These are phyloP conservation scores for Lucilia sericata DNA, from an alignment of 1,140 invertebrate species.

Conservation along the genomic window DNA sequence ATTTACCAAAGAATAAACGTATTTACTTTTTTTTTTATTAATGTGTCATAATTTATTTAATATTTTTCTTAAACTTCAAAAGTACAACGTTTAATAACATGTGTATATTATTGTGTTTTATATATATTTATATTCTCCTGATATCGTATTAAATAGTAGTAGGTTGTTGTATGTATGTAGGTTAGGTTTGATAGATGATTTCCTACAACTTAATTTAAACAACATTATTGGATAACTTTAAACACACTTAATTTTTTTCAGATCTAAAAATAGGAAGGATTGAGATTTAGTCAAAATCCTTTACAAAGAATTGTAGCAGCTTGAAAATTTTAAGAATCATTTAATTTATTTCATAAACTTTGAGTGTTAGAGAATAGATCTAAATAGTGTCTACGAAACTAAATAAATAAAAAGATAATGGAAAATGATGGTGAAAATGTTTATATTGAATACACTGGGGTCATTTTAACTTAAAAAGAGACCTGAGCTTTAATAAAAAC, in stretches of 20 bases:
- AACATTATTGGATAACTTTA: not conserved
- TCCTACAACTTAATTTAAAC: not conserved
- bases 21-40: not conserved
- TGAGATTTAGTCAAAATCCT: constrained; percentile 24
- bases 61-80: not conserved
- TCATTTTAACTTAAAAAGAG: not conserved
- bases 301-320: constrained; percentile 37
- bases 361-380: not conserved
- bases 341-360: not conserved
- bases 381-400: constrained; percentile 15
- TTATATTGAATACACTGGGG: not conserved
- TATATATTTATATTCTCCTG: not conserved
- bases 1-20: too few species aligned
- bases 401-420: constrained; percentile 11
- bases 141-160: not conserved
- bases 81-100: not conserved
- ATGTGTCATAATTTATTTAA: not conserved
- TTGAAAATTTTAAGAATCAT: constrained; percentile 26
- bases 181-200: not conserved
- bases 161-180: not conserved
- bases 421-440: not conserved
- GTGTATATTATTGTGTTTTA: constrained; percentile 15
- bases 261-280: not conserved
- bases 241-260: not conserved
- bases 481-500: constrained; percentile 1